phyloP scores from a whole-genome alignment of 2,888 invertebrate genomes.

The Drosophila percnosoma region DNA sequence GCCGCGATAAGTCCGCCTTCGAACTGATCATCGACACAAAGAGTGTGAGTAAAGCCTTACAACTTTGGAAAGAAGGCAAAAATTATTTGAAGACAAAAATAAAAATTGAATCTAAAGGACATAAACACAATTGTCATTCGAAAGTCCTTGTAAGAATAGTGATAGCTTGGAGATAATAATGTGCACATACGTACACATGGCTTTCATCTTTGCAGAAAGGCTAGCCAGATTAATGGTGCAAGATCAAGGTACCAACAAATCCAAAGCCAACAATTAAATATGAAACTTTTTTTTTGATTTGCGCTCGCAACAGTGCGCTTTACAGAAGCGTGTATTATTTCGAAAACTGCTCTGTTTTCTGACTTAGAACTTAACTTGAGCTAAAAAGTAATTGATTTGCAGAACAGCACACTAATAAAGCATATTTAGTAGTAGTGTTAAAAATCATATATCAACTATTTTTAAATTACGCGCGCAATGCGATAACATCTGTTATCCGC shows the following conservation, averaged over 20 bases:
- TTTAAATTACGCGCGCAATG: slow-evolving; percentile 15
- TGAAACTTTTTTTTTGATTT: too few relatives aligned
- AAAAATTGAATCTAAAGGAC: not conserved
- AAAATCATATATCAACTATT: too few relatives aligned
- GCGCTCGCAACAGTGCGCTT: too few relatives aligned
- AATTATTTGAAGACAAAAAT: not conserved
- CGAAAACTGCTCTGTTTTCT: not conserved
- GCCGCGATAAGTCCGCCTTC: slow-evolving; percentile 97
- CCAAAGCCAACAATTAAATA: not conserved
- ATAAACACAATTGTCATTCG: not conserved
- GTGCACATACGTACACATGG: slow-evolving; percentile 17
- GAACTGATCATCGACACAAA: slow-evolving; percentile 96
- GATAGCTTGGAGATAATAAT: too few relatives aligned
- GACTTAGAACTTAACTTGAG: not conserved
- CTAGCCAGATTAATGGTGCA: slow-evolving; percentile 25
- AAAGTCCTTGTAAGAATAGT: not conserved
- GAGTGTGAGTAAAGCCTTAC: slow-evolving; percentile 87
- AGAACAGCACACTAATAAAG: not conserved
- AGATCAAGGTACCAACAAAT: slow-evolving; percentile 22
- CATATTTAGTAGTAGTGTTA: not conserved
- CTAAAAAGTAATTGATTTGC: too few relatives aligned
- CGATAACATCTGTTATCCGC: not conserved
- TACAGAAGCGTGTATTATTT: not conserved
- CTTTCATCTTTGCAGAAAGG: slow-evolving; percentile 30
- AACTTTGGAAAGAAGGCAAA: not conserved